Percentiles rank a stretch among this genome's conserved stretches.
phyloP scores from a whole-genome alignment of 2,113 vertebrate species.

The Cynocephalus volans region DNA sequence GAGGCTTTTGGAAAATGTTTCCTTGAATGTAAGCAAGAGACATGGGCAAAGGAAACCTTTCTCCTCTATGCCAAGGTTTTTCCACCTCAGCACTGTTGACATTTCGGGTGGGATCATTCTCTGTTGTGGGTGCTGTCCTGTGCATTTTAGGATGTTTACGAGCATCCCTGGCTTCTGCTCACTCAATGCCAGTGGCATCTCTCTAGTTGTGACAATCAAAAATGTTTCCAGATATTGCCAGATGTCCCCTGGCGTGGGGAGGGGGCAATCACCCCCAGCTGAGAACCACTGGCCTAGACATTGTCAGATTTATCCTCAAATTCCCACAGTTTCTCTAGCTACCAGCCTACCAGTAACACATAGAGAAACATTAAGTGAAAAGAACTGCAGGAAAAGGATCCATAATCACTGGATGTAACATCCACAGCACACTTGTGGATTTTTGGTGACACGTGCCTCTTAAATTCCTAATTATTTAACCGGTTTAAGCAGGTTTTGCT shows the following conservation, averaged over 20 bases:
- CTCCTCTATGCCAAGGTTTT: neutral
- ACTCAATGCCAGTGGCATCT: neutral
- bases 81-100: neutral
- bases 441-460: neutral
- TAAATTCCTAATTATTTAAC: neutral
- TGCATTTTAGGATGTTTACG: neutral
- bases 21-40: slow-evolving; percentile 35
- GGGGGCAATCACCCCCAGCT: neutral
- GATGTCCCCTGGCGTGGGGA: neutral
- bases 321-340: neutral
- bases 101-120: neutral
- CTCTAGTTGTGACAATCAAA: neutral
- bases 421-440: neutral
- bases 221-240: neutral
- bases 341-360: neutral
- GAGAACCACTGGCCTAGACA: neutral
- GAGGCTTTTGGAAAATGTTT: slow-evolving; percentile 37
- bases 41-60: neutral
- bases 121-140: neutral
- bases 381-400: neutral
- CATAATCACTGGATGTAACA: neutral
- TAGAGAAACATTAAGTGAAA: neutral
- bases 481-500: neutral
- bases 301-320: neutral
- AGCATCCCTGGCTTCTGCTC: neutral